phyloP scores from a whole-genome alignment of 2,888 invertebrate species.

The Trachelus stipa region DNA sequence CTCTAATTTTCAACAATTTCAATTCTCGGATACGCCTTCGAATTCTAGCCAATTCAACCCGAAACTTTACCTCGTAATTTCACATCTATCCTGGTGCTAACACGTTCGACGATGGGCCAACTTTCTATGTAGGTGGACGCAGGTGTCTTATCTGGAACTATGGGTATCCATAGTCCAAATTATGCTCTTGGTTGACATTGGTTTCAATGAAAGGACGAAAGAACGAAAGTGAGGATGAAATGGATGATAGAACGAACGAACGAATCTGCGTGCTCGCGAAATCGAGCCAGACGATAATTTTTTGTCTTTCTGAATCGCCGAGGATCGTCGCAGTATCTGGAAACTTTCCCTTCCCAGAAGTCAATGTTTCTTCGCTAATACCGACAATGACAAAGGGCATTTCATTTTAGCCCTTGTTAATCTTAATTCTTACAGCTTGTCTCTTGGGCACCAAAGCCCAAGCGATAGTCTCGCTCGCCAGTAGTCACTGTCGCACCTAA shows the following conservation, averaged over 20 bases:
- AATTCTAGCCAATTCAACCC: not conserved
- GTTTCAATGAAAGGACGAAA: not conserved
- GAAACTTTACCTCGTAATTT: not conserved
- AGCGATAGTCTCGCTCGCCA: not conserved
- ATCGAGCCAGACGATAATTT: not conserved
- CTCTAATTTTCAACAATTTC: not conserved
- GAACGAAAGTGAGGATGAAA: not conserved
- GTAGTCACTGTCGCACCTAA: slow-evolving; percentile 39
- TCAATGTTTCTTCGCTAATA: slow-evolving; percentile 52
- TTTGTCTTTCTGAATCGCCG: not conserved
- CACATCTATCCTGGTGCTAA: not conserved
- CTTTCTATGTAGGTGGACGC: not conserved
- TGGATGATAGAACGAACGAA: not conserved
- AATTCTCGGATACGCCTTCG: not conserved
- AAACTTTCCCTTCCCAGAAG: slow-evolving; percentile 26
- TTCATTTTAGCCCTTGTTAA: slow-evolving; percentile 49
- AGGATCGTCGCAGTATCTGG: not conserved
- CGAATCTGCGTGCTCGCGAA: not conserved
- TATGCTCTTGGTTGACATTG: not conserved
- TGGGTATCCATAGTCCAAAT: not conserved
- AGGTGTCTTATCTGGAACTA: not conserved
- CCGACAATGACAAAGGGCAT: slow-evolving; percentile 58
- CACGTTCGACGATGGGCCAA: not conserved
- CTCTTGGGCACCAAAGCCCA: slow-evolving; percentile 31
- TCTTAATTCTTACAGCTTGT: slow-evolving; percentile 58